phyloP scores from a whole-genome alignment of 1,140 invertebrate species.

The Heliconius himera region DNA sequence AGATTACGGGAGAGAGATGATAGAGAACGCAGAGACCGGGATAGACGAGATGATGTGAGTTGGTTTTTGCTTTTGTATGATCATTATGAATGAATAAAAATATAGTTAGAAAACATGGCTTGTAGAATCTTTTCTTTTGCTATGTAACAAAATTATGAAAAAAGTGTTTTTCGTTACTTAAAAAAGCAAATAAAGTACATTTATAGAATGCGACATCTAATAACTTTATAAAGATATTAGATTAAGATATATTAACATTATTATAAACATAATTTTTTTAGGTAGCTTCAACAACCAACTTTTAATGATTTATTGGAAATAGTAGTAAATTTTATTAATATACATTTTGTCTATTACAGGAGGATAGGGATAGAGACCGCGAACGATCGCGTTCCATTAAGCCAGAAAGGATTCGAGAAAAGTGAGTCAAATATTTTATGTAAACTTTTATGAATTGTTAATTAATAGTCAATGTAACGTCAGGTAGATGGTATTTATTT shows the following conservation, averaged over 20 bases:
- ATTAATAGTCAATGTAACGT: background rate
- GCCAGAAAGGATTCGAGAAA: constrained; percentile 73
- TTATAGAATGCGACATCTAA: no score
- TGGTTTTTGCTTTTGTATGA: background rate
- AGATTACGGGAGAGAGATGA: constrained; percentile 58
- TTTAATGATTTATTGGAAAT: no score
- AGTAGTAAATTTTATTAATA: background rate
- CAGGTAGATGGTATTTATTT: background rate
- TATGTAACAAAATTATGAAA: no score
- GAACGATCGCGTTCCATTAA: constrained; percentile 77
- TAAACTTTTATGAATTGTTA: background rate
- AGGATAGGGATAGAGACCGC: constrained; percentile 72
- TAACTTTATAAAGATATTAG: no score
- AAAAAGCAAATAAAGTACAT: no score
- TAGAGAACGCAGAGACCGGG: constrained; percentile 58
- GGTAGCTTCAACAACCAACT: no score
- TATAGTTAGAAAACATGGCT: no score
- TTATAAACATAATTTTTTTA: no score
- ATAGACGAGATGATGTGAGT: constrained; percentile 61
- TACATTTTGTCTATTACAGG: constrained; percentile 42
- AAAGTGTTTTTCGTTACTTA: no score
- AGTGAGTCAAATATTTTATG: constrained; percentile 54
- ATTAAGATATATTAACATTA: no score
- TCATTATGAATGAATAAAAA: no score
- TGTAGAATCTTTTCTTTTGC: no score